Conservation (phyloP, 2,888 invertebrate species). For the Dynastes tityus region DNA sequence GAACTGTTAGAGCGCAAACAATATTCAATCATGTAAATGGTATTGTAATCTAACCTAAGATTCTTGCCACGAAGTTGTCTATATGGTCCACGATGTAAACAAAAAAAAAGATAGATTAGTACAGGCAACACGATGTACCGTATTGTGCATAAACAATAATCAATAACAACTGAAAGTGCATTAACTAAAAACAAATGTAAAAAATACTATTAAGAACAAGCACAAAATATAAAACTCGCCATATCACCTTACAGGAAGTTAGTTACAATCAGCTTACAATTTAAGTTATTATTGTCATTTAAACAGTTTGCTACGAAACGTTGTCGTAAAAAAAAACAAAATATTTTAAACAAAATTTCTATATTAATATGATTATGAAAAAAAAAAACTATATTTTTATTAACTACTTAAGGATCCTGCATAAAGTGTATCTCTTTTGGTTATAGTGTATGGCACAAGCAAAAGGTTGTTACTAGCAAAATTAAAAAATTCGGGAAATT, state of each 20-base stretch:
- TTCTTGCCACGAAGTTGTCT: slow-evolving; percentile 88
- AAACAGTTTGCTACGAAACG: background rate
- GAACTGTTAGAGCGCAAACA: slow-evolving; percentile 40
- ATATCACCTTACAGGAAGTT: slow-evolving; percentile 31
- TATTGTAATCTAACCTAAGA: slow-evolving; percentile 77
- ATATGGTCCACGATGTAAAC: slow-evolving; percentile 71
- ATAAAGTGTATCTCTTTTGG: too few relatives aligned
- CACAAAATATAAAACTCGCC: slow-evolving; percentile 21
- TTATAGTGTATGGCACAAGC: too few relatives aligned
- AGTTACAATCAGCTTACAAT: slow-evolving; percentile 9
- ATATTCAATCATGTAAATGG: slow-evolving; percentile 44
- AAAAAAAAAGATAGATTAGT: slow-evolving; percentile 60
- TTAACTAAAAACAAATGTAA: slow-evolving; percentile 53
- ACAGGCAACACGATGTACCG: slow-evolving; percentile 50
- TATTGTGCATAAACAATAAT: slow-evolving; percentile 55
- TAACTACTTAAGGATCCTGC: too few relatives aligned
- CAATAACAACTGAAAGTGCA: slow-evolving; percentile 55
- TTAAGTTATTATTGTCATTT: background rate
- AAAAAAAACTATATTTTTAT: too few relatives aligned
- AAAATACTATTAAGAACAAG: slow-evolving; percentile 25
- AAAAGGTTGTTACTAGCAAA: too few relatives aligned
- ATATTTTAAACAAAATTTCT: background rate
- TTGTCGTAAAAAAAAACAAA: background rate
- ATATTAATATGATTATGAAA: background rate
- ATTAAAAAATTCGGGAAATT: too few relatives aligned